phyloP scores from a whole-genome alignment of 2,113 vertebrate species.

The Epinephelus lanceolatus region DNA sequence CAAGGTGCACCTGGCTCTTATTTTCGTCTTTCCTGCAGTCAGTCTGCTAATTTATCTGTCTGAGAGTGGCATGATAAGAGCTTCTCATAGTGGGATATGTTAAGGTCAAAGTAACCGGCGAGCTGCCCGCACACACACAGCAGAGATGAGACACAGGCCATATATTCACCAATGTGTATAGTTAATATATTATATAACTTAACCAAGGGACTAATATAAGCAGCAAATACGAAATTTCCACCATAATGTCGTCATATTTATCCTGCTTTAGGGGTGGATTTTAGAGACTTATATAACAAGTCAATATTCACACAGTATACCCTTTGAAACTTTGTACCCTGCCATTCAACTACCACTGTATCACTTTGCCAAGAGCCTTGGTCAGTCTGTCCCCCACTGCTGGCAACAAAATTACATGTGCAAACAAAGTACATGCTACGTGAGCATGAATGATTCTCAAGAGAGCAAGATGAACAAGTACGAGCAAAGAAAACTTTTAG shows the following conservation, averaged over 20 bases:
- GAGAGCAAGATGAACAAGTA: neutral
- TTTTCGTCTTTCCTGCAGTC: too few relatives aligned
- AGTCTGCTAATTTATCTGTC: too few relatives aligned
- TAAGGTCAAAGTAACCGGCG: too few relatives aligned
- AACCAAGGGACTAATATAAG: too few relatives aligned
- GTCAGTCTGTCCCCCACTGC: neutral
- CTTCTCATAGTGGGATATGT: too few relatives aligned
- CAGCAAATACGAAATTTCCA: too few relatives aligned
- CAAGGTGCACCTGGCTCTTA: too few relatives aligned
- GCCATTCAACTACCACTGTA: neutral
- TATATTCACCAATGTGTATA: too few relatives aligned
- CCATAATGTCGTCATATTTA: neutral
- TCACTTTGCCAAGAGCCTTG: neutral
- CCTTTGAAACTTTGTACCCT: conserved; percentile 41
- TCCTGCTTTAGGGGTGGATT: neutral
- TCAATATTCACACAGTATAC: neutral
- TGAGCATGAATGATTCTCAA: neutral
- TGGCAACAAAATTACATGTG: neutral
- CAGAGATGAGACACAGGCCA: too few relatives aligned
- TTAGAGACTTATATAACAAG: conserved; percentile 8
- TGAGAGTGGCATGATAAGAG: too few relatives aligned
- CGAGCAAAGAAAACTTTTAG: neutral
- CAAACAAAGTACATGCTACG: neutral
- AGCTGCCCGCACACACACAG: too few relatives aligned
- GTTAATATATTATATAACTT: too few relatives aligned